A percentile compares a stretch with the other conserved stretches of the same genome.
These are phyloP conservation scores for Eucriotettix oculatus DNA, from an alignment of 2,888 invertebrate genomes.

Conservation along the genomic window DNA sequence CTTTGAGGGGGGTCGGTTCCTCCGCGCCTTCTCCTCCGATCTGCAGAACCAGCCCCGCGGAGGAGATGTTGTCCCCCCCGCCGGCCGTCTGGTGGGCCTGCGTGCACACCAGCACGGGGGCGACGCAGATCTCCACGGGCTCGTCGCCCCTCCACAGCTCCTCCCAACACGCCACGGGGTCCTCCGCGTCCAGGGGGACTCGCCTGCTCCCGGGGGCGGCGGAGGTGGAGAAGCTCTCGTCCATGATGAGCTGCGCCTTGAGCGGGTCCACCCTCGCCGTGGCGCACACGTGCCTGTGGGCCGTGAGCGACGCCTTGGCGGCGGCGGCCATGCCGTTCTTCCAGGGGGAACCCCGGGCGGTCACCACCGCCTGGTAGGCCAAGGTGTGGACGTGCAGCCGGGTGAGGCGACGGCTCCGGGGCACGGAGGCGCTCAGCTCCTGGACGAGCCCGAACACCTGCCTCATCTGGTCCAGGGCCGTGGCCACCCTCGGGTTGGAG, in stretches of 20 bases:
- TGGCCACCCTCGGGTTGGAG: constrained; percentile 62
- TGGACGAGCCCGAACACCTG: constrained; percentile 40
- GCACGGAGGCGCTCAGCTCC: constrained; percentile 25
- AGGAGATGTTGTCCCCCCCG: constrained; percentile 76
- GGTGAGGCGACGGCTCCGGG: constrained; percentile 40
- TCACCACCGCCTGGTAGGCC: constrained; percentile 72
- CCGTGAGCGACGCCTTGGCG: constrained; percentile 67
- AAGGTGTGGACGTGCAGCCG: constrained; percentile 72
- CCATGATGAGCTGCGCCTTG: constrained; percentile 50
- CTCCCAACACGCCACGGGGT: constrained; percentile 70
- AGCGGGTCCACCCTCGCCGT: constrained; percentile 34
- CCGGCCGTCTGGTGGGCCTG: constrained; percentile 68
- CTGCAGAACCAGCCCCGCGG: constrained; percentile 54
- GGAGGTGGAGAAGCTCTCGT: constrained; percentile 68
- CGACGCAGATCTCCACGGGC: constrained; percentile 53
- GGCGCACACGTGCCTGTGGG: constrained; percentile 67
- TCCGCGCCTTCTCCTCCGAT: constrained; percentile 18
- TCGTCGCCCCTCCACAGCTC: constrained; percentile 27
- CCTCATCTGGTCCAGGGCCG: constrained; percentile 67
- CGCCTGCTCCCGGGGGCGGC: constrained; percentile 33
- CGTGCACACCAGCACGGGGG: constrained; percentile 70
- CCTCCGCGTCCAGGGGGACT: constrained; percentile 45
- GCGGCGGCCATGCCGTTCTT: constrained; percentile 61
- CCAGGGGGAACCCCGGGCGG: constrained; percentile 51
- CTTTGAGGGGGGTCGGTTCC: too few relatives aligned